Evolutionary conservation across 2,797 vertebrate genomes (phyloP).

Genomic region (Coregonus ussuriensis): DNA sequence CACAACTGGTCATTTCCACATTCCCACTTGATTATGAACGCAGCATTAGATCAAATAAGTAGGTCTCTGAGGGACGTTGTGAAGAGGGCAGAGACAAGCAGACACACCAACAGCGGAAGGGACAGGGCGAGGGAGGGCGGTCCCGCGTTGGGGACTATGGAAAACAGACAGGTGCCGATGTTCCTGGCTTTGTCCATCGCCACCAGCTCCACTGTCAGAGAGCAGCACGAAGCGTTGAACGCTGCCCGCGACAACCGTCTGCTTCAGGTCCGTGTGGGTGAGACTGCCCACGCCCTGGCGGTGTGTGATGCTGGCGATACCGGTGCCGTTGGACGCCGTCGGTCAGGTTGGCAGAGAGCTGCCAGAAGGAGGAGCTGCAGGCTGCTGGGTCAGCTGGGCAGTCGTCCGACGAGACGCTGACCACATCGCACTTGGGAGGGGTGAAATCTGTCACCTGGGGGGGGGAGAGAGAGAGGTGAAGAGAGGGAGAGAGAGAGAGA

Average conservation of each 20-base stretch:
- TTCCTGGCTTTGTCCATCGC: conserved; percentile 71
- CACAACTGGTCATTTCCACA: too few relatives aligned
- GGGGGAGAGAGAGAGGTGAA: too few relatives aligned
- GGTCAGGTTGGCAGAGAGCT: conserved; percentile 59
- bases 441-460: conserved; percentile 60
- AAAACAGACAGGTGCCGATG: conserved; percentile 63
- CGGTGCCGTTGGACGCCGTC: conserved; percentile 65
- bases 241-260: conserved; percentile 34
- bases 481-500: too few relatives aligned
- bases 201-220: conserved; percentile 62
- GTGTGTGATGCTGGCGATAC: conserved; percentile 50
- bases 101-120: conserved; percentile 54
- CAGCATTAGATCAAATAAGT: neutral
- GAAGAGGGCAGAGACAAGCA: conserved; percentile 48
- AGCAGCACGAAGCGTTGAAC: conserved; percentile 74
- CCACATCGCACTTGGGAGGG: conserved; percentile 50
- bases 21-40: too few relatives aligned
- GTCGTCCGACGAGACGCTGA: conserved; percentile 26
- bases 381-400: conserved; percentile 46
- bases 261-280: conserved; percentile 15
- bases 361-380: conserved; percentile 61
- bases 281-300: conserved; percentile 61
- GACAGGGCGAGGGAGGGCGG: conserved; percentile 41
- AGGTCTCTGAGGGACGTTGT: neutral
- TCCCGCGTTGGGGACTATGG: conserved; percentile 49